Conservation (phyloP, 2,888 invertebrate genomes). For the Polymixis flavicincta region DNA sequence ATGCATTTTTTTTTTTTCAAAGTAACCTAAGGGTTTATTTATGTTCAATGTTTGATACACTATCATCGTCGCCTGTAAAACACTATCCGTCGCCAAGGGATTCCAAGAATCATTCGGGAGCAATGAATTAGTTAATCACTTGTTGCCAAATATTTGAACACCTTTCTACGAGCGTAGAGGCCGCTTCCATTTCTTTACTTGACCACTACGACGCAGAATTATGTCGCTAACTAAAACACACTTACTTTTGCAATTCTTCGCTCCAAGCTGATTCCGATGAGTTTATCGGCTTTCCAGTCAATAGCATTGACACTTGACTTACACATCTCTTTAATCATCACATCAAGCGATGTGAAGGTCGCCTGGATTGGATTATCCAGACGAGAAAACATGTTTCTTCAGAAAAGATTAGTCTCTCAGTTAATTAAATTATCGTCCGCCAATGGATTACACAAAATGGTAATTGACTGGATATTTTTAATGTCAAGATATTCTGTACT, state of each 20-base stretch:
- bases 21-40: too few relatives aligned
- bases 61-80: conserved; percentile 41
- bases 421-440: conserved; percentile 16
- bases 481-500: not conserved
- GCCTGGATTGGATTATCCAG: conserved; percentile 61
- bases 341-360: conserved; percentile 77
- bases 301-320: conserved; percentile 94
- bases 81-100: conserved; percentile 58
- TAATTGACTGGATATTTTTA: not conserved
- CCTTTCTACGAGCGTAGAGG: conserved; percentile 52
- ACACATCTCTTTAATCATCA: conserved; percentile 93
- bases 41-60: conserved; percentile 36
- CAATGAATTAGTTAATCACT: conserved; percentile 62
- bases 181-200: conserved; percentile 56
- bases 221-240: conserved; percentile 47
- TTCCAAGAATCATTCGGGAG: conserved; percentile 70
- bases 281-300: conserved; percentile 93
- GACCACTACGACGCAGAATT: conserved; percentile 49
- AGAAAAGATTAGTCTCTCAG: conserved; percentile 25
- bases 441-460: too few relatives aligned
- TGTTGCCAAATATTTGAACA: conserved; percentile 78
- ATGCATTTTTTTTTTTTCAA: too few relatives aligned
- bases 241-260: conserved; percentile 92
- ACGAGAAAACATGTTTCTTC: conserved; percentile 26
- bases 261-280: conserved; percentile 94